Percentiles rank a stretch among this genome's conserved stretches.
Evolutionary conservation across 1,140 invertebrate species (phyloP).

Genomic region (Euura saliciscinereae): DNA sequence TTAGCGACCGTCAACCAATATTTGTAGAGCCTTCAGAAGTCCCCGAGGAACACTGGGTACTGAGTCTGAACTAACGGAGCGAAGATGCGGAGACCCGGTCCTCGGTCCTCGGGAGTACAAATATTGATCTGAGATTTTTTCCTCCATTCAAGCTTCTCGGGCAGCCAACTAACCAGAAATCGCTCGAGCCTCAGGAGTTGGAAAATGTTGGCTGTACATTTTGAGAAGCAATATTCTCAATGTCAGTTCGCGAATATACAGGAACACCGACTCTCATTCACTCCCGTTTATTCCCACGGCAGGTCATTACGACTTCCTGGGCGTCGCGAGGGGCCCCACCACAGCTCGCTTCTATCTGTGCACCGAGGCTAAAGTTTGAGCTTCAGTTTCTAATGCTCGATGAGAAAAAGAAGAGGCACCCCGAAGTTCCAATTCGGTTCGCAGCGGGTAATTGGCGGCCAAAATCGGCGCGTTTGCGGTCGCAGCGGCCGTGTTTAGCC

Average conservation of each 20-base stretch:
- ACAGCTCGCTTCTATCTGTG: neutral
- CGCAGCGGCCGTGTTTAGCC: neutral
- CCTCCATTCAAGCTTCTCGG: neutral
- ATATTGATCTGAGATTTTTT: constrained; percentile 34
- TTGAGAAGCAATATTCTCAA: neutral
- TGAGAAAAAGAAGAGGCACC: too few relatives aligned
- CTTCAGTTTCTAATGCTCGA: too few relatives aligned
- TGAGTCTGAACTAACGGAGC: neutral
- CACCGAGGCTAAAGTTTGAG: too few relatives aligned
- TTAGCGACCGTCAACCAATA: neutral
- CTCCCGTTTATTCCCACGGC: neutral
- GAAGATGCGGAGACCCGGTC: neutral
- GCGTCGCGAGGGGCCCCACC: neutral
- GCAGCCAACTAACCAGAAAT: neutral
- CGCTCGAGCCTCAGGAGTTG: neutral
- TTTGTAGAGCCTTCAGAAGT: constrained; percentile 21
- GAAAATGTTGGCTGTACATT: neutral
- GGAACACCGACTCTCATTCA: neutral
- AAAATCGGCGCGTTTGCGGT: neutral
- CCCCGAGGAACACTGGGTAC: neutral
- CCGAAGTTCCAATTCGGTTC: neutral
- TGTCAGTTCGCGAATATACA: neutral
- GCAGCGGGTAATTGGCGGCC: neutral
- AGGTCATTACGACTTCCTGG: constrained; percentile 4
- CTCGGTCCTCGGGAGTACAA: constrained; percentile 24